phyloP scores from a whole-genome alignment of 2,888 invertebrate genomes.

The Acrocyrtus sp. region DNA sequence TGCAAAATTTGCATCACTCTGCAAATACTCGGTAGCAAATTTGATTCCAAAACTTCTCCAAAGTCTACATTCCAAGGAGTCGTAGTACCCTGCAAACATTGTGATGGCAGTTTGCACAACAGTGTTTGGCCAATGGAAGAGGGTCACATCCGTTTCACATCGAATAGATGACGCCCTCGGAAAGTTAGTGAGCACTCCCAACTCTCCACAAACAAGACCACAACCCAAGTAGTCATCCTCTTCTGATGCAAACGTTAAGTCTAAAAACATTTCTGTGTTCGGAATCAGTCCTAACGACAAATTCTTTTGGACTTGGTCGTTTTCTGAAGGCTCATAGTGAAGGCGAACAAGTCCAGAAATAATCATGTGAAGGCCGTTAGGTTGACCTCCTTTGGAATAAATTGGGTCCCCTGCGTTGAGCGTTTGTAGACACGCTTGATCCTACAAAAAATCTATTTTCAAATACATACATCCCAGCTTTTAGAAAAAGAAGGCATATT shows the following conservation, averaged over 20 bases:
- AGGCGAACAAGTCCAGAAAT: slow-evolving; percentile 68
- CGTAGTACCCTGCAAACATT: slow-evolving; percentile 66
- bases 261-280: slow-evolving; percentile 70
- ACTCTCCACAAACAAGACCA: slow-evolving; percentile 73
- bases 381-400: slow-evolving; percentile 65
- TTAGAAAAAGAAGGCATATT: neutral
- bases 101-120: slow-evolving; percentile 65
- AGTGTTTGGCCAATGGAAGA: slow-evolving; percentile 65
- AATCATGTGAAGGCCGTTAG: slow-evolving; percentile 68
- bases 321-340: slow-evolving; percentile 64
- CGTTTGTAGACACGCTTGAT: slow-evolving; percentile 64
- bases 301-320: slow-evolving; percentile 66
- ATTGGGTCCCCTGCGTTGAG: slow-evolving; percentile 66
- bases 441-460: too few relatives aligned
- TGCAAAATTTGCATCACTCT: slow-evolving; percentile 65
- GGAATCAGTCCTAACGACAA: slow-evolving; percentile 69
- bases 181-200: slow-evolving; percentile 72
- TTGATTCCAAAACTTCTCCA: slow-evolving; percentile 74
- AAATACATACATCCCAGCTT: neutral
- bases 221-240: slow-evolving; percentile 72
- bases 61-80: slow-evolving; percentile 71
- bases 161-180: slow-evolving; percentile 71
- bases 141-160: slow-evolving; percentile 72
- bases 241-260: slow-evolving; percentile 68
- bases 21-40: slow-evolving; percentile 70